phyloP scores from a whole-genome alignment of 2,113 vertebrate species.

The Hippopotamus amphibius region DNA sequence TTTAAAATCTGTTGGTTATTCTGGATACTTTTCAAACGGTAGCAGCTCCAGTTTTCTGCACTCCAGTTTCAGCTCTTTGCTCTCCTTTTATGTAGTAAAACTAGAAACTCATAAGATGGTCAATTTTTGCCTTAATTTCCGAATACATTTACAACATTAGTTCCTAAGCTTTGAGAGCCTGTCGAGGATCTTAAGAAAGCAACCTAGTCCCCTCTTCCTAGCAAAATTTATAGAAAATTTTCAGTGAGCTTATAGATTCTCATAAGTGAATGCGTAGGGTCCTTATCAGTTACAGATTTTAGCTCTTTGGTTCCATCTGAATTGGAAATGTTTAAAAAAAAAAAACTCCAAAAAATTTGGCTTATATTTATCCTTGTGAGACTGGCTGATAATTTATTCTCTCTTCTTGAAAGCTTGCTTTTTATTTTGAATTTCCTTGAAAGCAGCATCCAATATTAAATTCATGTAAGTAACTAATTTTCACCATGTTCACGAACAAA shows the following conservation, averaged over 20 bases:
- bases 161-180: not conserved
- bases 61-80: not conserved
- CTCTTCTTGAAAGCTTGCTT: conserved; percentile 8
- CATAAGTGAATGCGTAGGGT: not conserved
- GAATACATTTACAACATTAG: not conserved
- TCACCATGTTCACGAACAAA: conserved; percentile 27
- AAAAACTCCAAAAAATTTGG: not conserved
- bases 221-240: conserved; percentile 21
- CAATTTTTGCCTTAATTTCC: not conserved
- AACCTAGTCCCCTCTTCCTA: not conserved
- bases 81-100: not conserved
- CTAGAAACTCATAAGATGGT: not conserved
- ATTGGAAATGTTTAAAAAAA: conserved; percentile 30
- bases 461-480: not conserved
- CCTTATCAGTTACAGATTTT: not conserved
- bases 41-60: conserved; percentile 75
- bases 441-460: conserved; percentile 26
- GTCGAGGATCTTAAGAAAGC: not conserved
- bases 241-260: not conserved
- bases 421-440: conserved; percentile 59
- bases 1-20: conserved; percentile 58
- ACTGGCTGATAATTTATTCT: conserved; percentile 28
- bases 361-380: conserved; percentile 45
- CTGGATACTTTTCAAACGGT: conserved; percentile 56
- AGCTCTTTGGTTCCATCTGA: not conserved